A percentile compares a stretch with the other conserved stretches of the same genome.
These are phyloP conservation scores for Thymelicus acteon DNA, from an alignment of 2,888 invertebrate genomes.

Conservation along the genomic window DNA sequence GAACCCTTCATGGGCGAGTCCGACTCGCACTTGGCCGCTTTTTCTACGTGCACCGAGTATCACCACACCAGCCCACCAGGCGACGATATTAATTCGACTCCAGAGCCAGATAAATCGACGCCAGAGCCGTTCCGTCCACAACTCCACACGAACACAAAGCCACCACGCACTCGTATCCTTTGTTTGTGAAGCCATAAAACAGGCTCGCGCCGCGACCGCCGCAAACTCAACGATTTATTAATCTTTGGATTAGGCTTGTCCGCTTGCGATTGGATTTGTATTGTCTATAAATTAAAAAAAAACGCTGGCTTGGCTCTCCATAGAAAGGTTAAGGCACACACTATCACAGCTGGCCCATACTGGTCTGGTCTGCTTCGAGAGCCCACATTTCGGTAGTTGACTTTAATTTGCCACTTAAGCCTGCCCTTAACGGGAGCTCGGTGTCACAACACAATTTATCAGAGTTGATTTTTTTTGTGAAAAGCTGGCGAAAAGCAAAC, in stretches of 20 bases:
- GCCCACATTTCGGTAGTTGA: too few relatives aligned
- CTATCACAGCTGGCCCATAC: too few relatives aligned
- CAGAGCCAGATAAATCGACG: slow-evolving; percentile 12
- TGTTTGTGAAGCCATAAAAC: slow-evolving; percentile 25
- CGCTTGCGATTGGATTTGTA: slow-evolving; percentile 29
- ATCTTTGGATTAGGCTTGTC: slow-evolving; percentile 24
- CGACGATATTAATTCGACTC: slow-evolving; percentile 18
- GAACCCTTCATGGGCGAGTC: too few relatives aligned
- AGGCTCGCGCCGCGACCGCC: slow-evolving; percentile 1
- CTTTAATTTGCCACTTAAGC: too few relatives aligned
- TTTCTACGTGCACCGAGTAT: slow-evolving; percentile 7
- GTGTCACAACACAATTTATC: too few relatives aligned
- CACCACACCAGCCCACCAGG: slow-evolving; percentile 7
- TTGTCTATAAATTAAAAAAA: slow-evolving; percentile 17
- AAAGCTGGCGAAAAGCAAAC: too few relatives aligned
- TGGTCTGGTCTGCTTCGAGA: too few relatives aligned
- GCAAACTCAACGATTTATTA: slow-evolving; percentile 22
- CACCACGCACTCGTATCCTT: neutral
- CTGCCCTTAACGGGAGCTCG: too few relatives aligned
- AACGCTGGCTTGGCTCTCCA: too few relatives aligned
- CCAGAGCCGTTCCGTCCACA: neutral
- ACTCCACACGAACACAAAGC: slow-evolving; percentile 14
- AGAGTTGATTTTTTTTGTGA: too few relatives aligned
- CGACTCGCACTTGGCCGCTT: too few relatives aligned
- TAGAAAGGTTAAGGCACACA: too few relatives aligned